Evolutionary conservation across 2,113 vertebrate genomes (phyloP).

Genomic region (Myanophis thanlyinensis): DNA sequence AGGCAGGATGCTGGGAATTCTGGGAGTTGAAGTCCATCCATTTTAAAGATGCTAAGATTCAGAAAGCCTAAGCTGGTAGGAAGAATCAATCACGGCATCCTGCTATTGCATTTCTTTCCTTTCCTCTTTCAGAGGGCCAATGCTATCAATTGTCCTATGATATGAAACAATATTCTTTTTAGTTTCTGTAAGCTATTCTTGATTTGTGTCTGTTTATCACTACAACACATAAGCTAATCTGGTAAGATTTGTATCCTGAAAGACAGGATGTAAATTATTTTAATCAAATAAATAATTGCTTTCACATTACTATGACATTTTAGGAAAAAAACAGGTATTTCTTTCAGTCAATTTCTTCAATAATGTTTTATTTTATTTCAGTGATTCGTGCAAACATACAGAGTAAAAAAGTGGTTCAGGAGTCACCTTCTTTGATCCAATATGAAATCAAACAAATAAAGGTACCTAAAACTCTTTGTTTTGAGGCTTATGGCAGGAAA

Average conservation of each 20-base stretch:
- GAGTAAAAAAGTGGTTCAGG: slow-evolving; percentile 85
- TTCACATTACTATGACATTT: background rate
- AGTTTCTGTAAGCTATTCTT: background rate
- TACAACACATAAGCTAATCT: background rate
- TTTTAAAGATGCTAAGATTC: too few relatives aligned
- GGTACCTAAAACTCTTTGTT: slow-evolving; percentile 74
- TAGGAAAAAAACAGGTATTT: background rate
- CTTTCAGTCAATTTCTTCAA: background rate
- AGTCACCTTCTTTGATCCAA: slow-evolving; percentile 81
- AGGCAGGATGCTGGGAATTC: too few relatives aligned
- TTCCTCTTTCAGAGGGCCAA: background rate
- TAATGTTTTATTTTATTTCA: slow-evolving; percentile 41
- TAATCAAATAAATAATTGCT: background rate
- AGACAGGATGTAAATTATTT: background rate
- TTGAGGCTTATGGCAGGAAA: slow-evolving; percentile 40
- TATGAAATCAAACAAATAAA: slow-evolving; percentile 97
- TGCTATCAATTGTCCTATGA: background rate
- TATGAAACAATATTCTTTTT: background rate
- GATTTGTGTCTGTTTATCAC: background rate
- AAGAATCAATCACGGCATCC: background rate
- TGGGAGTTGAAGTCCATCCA: too few relatives aligned
- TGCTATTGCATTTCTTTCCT: background rate
- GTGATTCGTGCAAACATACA: slow-evolving; percentile 88
- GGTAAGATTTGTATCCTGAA: background rate
- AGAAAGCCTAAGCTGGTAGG: too few relatives aligned